Base-by-base conservation (phyloP, 2,888 invertebrate genomes). In the Lochmaea crataegi region DNA sequence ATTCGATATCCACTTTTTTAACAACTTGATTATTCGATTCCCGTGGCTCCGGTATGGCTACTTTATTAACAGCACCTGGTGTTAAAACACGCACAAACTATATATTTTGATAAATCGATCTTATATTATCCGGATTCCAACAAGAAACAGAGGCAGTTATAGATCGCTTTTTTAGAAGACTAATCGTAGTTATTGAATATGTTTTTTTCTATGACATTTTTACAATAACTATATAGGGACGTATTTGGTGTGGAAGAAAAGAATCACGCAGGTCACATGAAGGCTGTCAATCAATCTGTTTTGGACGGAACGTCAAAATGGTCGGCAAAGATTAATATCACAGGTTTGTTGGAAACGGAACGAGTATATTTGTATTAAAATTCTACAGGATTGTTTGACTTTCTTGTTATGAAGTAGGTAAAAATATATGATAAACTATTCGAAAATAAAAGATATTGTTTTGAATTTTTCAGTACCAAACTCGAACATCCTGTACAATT, bases 271-370 rank as follows among this genome's bases (percentile, higher is more conserved):
- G 96, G 96, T 85, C 97, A 98, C 90, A 96, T 99, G 96, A 96
- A 96, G 89, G 94, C 96, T 81, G 97, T 99, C 86, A 98, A 99
- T 91, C 97, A 98, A 90, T 96, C 96, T 86, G 98, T 99, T 85
- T 92, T 99, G 89, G 98, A 99, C 90, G 99, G 99, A 86, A 99
- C 98, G 82, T 98, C 98, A 88, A 99, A 99, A 91, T 99, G 99
- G 99, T 98, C 98, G 86, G 98, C 98, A 86, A 99, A 99, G 93
- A 98, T 99, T 89, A 98, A 97, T 87, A 98, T 99, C 89, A 99
- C 98, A 95, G 98, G 98, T 98, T 94, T 93, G 96, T 91, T 70
- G 42, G 53, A 32, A 32, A 42, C 56, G 45, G 32, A 38, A 64
- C 4, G 4, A 14, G 53, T 16, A 14, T 65, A 9, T 16, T 61